Evolutionary conservation across 2,797 vertebrate species (phyloP).

Genomic region (Girardinus metallicus): DNA sequence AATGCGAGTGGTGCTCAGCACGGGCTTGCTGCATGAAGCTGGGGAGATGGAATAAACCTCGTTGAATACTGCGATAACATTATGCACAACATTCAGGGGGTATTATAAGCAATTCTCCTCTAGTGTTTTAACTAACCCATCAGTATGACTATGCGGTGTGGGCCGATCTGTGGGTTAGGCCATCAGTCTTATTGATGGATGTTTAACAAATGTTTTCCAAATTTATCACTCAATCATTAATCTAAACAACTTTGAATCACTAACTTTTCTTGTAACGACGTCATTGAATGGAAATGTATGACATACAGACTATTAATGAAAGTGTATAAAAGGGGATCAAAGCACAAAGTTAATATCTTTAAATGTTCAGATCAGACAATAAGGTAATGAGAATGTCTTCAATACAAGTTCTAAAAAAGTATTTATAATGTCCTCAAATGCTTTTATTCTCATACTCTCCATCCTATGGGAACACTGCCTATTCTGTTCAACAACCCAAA

Average conservation of each 20-base stretch:
- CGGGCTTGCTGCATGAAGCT: conserved; percentile 33
- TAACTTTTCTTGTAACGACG: not conserved
- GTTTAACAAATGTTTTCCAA: conserved; percentile 1
- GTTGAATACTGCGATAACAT: conserved; percentile 29
- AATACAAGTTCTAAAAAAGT: not conserved
- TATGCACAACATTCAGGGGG: conserved; percentile 19
- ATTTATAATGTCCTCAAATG: not conserved
- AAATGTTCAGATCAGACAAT: not conserved
- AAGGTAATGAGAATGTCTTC: not conserved
- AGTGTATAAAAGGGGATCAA: not conserved
- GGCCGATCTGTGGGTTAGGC: not conserved
- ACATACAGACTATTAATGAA: not conserved
- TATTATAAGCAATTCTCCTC: conserved; percentile 10
- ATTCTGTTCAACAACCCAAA: not conserved
- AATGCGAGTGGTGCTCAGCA: conserved; percentile 60
- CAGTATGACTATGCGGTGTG: not conserved
- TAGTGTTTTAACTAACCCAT: conserved; percentile 9
- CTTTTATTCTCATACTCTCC: not conserved
- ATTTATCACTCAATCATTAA: conserved; percentile 12
- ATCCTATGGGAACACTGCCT: not conserved
- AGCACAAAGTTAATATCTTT: not conserved
- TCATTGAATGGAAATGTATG: not conserved
- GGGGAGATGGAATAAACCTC: conserved; percentile 29
- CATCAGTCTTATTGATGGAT: conserved; percentile 22
- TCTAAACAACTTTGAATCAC: conserved; percentile 4